These are phyloP conservation scores for Pterois miles DNA, from an alignment of 2,797 vertebrate genomes.

Conservation along the genomic window DNA sequence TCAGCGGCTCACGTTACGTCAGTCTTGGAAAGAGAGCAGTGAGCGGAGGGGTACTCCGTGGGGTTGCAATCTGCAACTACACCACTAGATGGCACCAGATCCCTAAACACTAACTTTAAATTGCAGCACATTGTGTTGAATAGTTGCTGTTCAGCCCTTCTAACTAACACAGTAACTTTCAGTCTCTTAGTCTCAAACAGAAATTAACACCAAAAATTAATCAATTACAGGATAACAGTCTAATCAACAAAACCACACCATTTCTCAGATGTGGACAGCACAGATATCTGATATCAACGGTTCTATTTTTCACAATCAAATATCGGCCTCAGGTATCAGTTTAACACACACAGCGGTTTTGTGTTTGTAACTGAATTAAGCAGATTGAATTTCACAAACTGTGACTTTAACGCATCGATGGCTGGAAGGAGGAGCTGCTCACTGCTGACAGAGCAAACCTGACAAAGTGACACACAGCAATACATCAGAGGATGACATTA, in stretches of 20 bases:
- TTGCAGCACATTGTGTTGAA: too few species aligned
- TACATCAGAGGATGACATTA: neutral
- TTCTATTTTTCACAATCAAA: neutral
- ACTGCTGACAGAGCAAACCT: constrained; percentile 2
- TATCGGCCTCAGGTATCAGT: neutral
- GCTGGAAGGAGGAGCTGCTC: neutral
- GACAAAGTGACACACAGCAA: neutral
- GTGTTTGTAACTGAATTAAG: constrained; percentile 3
- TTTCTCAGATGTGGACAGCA: neutral
- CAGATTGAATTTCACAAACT: constrained; percentile 9
- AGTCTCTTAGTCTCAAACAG: too few species aligned
- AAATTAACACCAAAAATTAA: neutral
- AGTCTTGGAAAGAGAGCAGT: neutral
- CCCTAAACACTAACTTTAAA: neutral
- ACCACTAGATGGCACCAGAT: accelerated
- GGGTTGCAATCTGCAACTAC: accelerated
- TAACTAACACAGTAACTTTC: too few species aligned
- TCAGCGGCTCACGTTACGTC: neutral
- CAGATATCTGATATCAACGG: neutral
- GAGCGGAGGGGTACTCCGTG: accelerated
- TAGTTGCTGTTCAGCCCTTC: too few species aligned
- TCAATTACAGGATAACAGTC: neutral
- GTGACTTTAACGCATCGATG: neutral
- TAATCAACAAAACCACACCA: neutral
- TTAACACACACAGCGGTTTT: neutral